Base-by-base conservation (phyloP, 2,797 vertebrate species). In the Malurus leucopterus region DNA sequence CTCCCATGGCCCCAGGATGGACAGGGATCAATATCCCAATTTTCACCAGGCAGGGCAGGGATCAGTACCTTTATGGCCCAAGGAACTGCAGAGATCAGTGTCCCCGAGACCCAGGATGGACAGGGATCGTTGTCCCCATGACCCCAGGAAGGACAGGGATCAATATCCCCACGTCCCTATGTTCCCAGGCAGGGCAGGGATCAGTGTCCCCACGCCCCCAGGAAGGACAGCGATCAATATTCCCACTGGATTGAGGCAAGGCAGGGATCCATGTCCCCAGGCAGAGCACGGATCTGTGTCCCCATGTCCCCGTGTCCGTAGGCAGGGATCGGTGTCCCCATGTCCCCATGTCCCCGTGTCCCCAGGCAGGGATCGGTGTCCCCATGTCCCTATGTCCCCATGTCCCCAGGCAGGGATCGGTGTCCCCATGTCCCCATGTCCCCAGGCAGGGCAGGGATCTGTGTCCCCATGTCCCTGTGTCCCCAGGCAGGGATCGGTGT, bases 341-440 rank as follows among this genome's bases (percentile, higher is more conserved):
- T 8, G 8, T 24, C 47, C 8, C 30, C 8, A 3, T 8, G 12
- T 1, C n/a, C n/a, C n/a, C n/a, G n/a, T n/a, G n/a, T n/a, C n/a
- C n/a, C n/a, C 38, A 36, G 24, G 4, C 26, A 79, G 26, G n/a
- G 40, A 51, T 69, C 32, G 15, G n/a, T 13, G 40, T 6, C 11
- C 26, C 16, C 15, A 1, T 36, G 9, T 6, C 29, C n/a, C 15
- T 38, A 34, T 24, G 61, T n/a, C 63, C 63, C 24, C 44, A 24
- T 2, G 15, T 9, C 2, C 17, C 38, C 20, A 53, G 26, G 8
- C 1, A 80, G 22, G 15, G 30, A 76, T 55, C 41, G 2, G 2
- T 49, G n/a, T 21, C 17, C 16, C 20, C 15, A 63, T 11, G 15
- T 1, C 16, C 16, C 8, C 13, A 24, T 18, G 20, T 13, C 18